These are phyloP conservation scores for Alligator sinensis DNA, from an alignment of 2,113 vertebrate species.

Conservation along the genomic window DNA sequence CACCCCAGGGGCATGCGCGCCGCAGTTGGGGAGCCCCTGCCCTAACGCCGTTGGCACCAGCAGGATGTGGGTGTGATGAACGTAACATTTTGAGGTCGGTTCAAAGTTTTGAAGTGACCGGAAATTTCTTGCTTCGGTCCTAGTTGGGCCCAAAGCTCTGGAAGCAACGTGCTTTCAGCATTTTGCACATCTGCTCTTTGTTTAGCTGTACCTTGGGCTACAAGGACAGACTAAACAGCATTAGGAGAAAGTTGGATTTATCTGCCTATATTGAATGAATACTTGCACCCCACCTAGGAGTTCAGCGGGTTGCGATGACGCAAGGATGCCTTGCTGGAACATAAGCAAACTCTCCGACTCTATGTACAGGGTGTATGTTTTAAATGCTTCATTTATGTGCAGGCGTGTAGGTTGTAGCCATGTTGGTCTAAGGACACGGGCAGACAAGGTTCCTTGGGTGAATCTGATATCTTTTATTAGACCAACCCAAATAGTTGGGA, in stretches of 20 bases:
- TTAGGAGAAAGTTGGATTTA: fast-evolving
- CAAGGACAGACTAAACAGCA: neutral
- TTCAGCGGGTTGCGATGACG: neutral
- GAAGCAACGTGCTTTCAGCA: fast-evolving
- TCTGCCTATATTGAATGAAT: neutral
- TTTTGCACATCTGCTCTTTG: neutral
- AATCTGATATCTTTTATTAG: no score
- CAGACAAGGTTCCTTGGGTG: no score
- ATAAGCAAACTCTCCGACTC: neutral
- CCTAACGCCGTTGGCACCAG: no score
- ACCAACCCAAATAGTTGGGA: no score
- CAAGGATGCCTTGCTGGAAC: no score
- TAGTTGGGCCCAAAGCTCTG: fast-evolving
- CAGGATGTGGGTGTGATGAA: no score
- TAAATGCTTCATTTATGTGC: neutral
- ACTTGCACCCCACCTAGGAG: neutral
- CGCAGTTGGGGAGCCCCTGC: no score
- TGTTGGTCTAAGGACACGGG: no score
- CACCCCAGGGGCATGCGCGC: no score
- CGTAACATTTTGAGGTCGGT: no score
- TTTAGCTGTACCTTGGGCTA: neutral
- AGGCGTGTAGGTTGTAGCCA: no score
- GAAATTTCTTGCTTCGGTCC: fast-evolving
- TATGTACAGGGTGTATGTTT: neutral
- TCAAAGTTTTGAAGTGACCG: fast-evolving